Conservation (phyloP, 1,140 invertebrate genomes). For the Chrysopa pallens region DNA sequence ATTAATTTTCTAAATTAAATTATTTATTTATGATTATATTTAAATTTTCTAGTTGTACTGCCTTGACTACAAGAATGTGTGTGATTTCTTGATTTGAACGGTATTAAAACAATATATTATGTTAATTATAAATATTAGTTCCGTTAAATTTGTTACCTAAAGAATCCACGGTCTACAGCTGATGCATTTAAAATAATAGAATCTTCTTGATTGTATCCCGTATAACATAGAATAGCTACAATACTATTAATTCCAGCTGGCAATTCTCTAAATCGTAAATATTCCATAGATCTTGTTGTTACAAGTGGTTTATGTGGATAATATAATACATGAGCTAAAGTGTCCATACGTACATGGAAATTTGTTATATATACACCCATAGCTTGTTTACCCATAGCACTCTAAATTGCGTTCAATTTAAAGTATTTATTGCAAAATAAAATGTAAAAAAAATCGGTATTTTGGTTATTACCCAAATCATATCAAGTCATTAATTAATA, state of each 20-base stretch:
- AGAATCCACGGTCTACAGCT: slow-evolving; percentile 97
- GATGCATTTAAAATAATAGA: slow-evolving; percentile 97
- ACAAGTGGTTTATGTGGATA: slow-evolving; percentile 99
- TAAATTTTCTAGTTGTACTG: too few relatives aligned
- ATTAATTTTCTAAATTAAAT: too few relatives aligned
- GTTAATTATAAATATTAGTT: too few relatives aligned
- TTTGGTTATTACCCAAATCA: too few relatives aligned
- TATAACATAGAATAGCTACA: slow-evolving; percentile 96
- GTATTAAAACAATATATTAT: too few relatives aligned
- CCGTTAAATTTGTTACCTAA: too few relatives aligned
- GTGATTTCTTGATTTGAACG: too few relatives aligned
- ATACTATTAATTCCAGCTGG: slow-evolving; percentile 95
- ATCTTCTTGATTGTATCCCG: slow-evolving; percentile 98
- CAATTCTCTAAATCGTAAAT: slow-evolving; percentile 86
- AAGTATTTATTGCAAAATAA: too few relatives aligned
- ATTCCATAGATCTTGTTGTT: slow-evolving; percentile 96
- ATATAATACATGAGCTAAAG: slow-evolving; percentile 90
- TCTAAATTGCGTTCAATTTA: too few relatives aligned
- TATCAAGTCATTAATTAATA: too few relatives aligned
- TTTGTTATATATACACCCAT: slow-evolving; percentile 99
- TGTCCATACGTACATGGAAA: slow-evolving; percentile 98
- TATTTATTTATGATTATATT: too few relatives aligned
- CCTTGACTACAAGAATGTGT: too few relatives aligned
- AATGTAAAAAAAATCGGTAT: slow-evolving; percentile 5
- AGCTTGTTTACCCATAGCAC: slow-evolving; percentile 99